Evolutionary conservation across 2,888 invertebrate genomes (phyloP).

Genomic region (Melanchra persicariae): DNA sequence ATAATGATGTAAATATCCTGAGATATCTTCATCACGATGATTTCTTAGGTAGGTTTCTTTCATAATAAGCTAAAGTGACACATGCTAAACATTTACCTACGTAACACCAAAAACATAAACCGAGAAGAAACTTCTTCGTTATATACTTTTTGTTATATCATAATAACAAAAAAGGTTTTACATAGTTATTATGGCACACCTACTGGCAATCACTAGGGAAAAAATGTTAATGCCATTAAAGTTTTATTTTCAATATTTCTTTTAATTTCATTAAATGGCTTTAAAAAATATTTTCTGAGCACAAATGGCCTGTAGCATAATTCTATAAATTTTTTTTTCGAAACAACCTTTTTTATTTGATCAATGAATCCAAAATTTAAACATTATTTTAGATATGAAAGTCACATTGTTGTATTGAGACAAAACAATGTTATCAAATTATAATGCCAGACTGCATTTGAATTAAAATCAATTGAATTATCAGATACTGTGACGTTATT

Average conservation of each 20-base stretch:
- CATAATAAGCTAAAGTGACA: too few relatives aligned
- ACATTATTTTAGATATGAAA: background rate
- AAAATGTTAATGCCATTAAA: slow-evolving; percentile 20
- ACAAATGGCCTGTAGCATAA: slow-evolving; percentile 2
- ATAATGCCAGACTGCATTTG: background rate
- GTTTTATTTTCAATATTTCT: background rate
- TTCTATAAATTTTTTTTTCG: background rate
- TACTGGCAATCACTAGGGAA: slow-evolving; percentile 1
- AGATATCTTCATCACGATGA: too few relatives aligned
- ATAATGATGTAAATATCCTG: too few relatives aligned
- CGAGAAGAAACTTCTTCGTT: too few relatives aligned
- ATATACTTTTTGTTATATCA: too few relatives aligned
- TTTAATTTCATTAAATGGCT: background rate
- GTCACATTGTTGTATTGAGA: background rate
- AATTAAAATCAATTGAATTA: slow-evolving; percentile 11
- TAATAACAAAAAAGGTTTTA: slow-evolving; percentile 10
- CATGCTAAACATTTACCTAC: too few relatives aligned
- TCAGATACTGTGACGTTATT: background rate
- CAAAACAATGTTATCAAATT: slow-evolving; percentile 4
- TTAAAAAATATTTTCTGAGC: background rate
- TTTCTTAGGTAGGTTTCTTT: too few relatives aligned
- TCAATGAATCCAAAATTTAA: background rate
- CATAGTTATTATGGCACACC: background rate
- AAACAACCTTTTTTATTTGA: background rate
- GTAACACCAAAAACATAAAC: too few relatives aligned